Conservation (phyloP, 1,140 invertebrate genomes). For the Melipona quadrifasciata region DNA sequence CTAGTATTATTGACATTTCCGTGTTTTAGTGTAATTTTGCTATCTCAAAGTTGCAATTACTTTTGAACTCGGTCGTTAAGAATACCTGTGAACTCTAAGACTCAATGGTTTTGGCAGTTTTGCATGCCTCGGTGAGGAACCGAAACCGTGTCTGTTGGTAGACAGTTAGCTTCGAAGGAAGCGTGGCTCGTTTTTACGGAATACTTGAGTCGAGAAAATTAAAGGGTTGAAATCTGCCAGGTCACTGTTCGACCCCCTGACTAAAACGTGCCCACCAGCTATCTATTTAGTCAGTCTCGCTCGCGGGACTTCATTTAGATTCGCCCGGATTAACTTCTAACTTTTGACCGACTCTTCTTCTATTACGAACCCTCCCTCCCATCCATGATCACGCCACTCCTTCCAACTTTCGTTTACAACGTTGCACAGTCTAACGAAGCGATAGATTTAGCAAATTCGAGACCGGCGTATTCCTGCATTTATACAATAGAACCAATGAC, state of each 20-base stretch:
- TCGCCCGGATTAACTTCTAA: conserved; percentile 51
- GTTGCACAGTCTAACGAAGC: neutral
- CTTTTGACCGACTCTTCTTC: conserved; percentile 35
- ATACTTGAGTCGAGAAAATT: conserved; percentile 40
- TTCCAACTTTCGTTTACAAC: neutral
- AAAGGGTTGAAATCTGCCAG: conserved; percentile 36
- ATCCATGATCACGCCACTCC: conserved; percentile 1
- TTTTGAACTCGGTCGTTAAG: neutral
- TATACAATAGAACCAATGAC: too few species aligned
- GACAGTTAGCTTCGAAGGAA: neutral
- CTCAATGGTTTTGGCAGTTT: neutral
- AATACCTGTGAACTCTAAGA: neutral
- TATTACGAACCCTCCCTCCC: conserved; percentile 13
- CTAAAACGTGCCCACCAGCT: conserved; percentile 40
- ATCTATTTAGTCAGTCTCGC: conserved; percentile 34
- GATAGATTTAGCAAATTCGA: too few species aligned
- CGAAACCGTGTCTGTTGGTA: neutral
- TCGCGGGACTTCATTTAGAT: conserved; percentile 48
- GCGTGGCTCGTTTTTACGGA: neutral
- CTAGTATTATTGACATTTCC: neutral
- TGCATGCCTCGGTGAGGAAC: neutral
- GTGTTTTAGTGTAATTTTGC: neutral
- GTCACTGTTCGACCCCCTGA: conserved; percentile 25
- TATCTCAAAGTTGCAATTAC: neutral
- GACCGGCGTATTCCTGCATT: too few species aligned